These are phyloP conservation scores for Machimus rusticus DNA, from an alignment of 2,888 invertebrate species.

Conservation along the genomic window DNA sequence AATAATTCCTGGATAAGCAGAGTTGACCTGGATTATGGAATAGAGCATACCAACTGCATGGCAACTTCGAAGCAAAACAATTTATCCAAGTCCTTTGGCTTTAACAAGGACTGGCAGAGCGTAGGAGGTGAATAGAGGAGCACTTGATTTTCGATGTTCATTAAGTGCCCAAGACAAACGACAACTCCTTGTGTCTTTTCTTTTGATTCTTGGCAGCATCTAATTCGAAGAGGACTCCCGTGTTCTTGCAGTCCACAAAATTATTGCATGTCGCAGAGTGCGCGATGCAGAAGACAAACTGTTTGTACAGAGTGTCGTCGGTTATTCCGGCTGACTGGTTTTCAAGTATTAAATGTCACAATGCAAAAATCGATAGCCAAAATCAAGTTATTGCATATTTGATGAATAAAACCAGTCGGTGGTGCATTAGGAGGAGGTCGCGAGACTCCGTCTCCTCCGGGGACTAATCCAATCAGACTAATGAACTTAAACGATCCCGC, in stretches of 20 bases:
- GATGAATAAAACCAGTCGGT: not conserved
- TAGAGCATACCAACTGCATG: not conserved
- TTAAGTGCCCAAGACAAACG: not conserved
- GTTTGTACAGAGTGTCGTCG: not conserved
- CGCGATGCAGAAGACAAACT: not conserved
- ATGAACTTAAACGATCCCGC: not conserved
- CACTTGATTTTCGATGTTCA: not conserved
- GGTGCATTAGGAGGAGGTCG: not conserved
- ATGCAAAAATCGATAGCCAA: not conserved
- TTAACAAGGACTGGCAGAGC: not conserved
- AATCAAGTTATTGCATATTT: not conserved
- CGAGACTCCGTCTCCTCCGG: not conserved
- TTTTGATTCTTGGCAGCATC: not conserved
- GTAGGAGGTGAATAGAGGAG: not conserved
- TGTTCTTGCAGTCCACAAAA: not conserved
- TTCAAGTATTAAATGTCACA: not conserved
- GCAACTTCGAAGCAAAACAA: not conserved
- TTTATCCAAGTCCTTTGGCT: not conserved
- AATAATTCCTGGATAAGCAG: not conserved
- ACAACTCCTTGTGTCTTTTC: not conserved
- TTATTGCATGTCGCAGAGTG: not conserved
- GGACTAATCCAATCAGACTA: not conserved
- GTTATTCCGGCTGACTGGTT: not conserved
- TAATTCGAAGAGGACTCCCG: not conserved
- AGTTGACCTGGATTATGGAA: not conserved